Evolutionary conservation across 2,888 invertebrate species (phyloP), one percentile per base, ranked within the genome.

Genomic region (Lithophane semibrunnea): DNA sequence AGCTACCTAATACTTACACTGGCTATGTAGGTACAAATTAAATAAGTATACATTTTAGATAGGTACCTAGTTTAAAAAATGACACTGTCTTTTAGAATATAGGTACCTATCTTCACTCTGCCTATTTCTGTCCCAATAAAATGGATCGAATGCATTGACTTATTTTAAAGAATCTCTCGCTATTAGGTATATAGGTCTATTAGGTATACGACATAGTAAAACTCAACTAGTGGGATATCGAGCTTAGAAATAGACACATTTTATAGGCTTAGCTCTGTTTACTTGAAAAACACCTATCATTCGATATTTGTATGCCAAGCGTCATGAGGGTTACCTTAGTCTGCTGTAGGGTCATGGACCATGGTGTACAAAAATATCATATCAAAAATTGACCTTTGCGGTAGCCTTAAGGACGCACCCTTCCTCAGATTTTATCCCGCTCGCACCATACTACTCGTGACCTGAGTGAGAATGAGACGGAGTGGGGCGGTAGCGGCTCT

Each of bases 1-100:
- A 66, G 49, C 60, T 66, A 68, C 68, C 21, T 68, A 49, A 52
- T 61, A 82, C 49, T 56, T 54, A 58, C 4, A 76, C 18, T 52
- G 54, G 24, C 18, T 80, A 13, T 65, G 13, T 80, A 13, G 65
- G 13, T 73, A 73, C 24, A 64, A 49, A 56, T 56, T 49, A 66
- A 44, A 80, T 13, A 54, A 37, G 37, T 37, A 37, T 37, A 13
- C 2, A 49, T 4, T 47, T 44, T 54, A 7, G 10, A 24, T 7
- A 37, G 3, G 3, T 37, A 37, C 3, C 3, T 37, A 60, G 12
- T 37, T 37, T 5, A 37, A 37, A 37, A 37, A 37, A 37, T 37
- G 5, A 5, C 21, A 16, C 44, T 29, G 9, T 18, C 18, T 21
- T 21, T 18, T n/a, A 13, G 8, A 44, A 52, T 42, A 52, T 7